Evolutionary conservation across 2,888 invertebrate genomes (phyloP), one percentile per base, ranked within the genome.

Genomic region (Stictocephala bisonia): DNA sequence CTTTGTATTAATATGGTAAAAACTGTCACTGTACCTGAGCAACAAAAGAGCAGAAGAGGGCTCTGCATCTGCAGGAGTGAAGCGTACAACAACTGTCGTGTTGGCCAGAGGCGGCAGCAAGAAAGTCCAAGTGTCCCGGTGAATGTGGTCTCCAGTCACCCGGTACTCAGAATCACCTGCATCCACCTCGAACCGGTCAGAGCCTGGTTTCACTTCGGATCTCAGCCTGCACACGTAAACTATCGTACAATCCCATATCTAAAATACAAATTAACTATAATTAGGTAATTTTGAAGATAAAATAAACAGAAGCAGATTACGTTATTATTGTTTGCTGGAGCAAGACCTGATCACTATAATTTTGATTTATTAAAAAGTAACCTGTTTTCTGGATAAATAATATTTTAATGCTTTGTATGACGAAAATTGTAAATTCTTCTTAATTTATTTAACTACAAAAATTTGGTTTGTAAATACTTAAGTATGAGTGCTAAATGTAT

Each of bases 21-120:
- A n/a, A n/a, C n/a, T n/a, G n/a, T n/a, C n/a, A n/a, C n/a, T n/a
- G 13, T 82, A 77, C 78, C 78, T 58, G 81, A 90, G 82, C 78
- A 88, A 87, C 11, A 90, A 81, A 74, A 86, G 83, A 0, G 88
- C 85, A 48, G 87, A 84, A 79, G 86, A 85, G 20, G 85, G 79
- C 29, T 82, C 82, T 3, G 87, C 79, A 71, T 82, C 82, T 35
- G 81, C 78, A 22, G 88, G 88, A 77, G 83, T 80, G 82, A 88
- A 88, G 24, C 83, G 85, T 3, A 89, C 79, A 68, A 82, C 81
- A 3, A 88, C 80, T 72, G 86, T 86, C 27, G 86, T 79, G 80
- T 85, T 85, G 15, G 87, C 87, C 66, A 86, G 87, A 18, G 92
- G 90, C 78, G 85, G 84, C 80, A 93, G 84, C 76, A 90, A 81